Base-by-base conservation (phyloP, 1,140 invertebrate species). In the Caenorhabditis tropicalis region DNA sequence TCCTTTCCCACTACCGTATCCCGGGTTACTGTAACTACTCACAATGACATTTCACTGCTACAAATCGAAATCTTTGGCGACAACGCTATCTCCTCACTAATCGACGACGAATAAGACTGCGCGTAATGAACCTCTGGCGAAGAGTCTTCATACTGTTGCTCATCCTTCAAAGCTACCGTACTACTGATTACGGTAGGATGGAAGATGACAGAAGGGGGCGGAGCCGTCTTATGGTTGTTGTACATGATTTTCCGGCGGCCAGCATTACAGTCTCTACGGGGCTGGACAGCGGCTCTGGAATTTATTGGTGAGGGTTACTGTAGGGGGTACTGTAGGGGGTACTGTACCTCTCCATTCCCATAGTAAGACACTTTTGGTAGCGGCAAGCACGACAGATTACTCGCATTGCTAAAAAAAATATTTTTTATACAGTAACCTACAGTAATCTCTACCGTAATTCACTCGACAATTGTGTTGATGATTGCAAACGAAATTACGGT, bases 381-480 rank as follows among this genome's bases (percentile, higher is more conserved):
- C 86, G 49, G 74, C 86, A 86, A 15, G 86, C 86, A 6, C 86
- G 79, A 33, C 86, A 86, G 31, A 86, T 86, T 12, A 86, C 86
- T 81, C 86, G 51, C 86, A 86, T 86, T 4, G 86, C 85, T 86
- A 65, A 53, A 86, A 56, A 46, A 43, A 6, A 43, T 6, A 5
- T 43, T 12, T 5, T 5, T 43, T 43, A n/a, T 16, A 15, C 15
- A 65, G 0, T 27, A 24, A 24, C 10, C 24, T 5, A 21, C 6
- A n/a, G n/a, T n/a, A 15, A 6, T 3, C 16, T 0, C 19, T 43
- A 86, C 85, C 83, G 27, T 86, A 86, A 48, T 85, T 85, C 6
- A 86, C 86, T 21, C 86, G 36, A 53, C 86, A 86, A 39, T 60
- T 82, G 12, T 81, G 58, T 16, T 81, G 56, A 24, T 86, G 86